Conservation (phyloP, 2,113 vertebrate genomes). For the Mohoua ochrocephala region DNA sequence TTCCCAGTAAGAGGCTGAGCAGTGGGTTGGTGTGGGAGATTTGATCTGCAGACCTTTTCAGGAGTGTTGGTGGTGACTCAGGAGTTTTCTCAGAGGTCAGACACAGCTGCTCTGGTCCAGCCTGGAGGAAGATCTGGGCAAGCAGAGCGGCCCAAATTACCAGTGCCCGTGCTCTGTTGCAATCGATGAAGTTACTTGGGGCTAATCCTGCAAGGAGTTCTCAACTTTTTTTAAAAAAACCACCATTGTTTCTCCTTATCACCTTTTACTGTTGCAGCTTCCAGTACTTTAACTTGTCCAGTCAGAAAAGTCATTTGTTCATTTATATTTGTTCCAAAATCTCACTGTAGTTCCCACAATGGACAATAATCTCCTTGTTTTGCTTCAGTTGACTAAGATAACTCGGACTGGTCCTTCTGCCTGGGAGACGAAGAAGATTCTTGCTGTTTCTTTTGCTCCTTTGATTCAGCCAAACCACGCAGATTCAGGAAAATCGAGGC, state of each 20-base stretch:
- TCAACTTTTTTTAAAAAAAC: background rate
- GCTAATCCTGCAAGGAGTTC: background rate
- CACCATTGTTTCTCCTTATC: background rate
- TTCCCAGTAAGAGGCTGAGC: background rate
- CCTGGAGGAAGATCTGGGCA: background rate
- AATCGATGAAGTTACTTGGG: background rate
- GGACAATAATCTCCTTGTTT: slow-evolving; percentile 19
- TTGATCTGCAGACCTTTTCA: background rate
- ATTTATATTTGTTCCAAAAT: background rate
- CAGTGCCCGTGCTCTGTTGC: background rate
- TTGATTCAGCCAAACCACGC: slow-evolving; percentile 85
- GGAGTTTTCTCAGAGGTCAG: background rate
- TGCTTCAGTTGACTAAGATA: slow-evolving; percentile 90
- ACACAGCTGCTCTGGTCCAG: background rate
- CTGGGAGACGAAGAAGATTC: slow-evolving; percentile 98
- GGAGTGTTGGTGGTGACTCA: background rate
- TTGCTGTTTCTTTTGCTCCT: slow-evolving; percentile 97
- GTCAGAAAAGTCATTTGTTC: background rate
- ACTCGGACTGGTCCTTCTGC: slow-evolving; percentile 85
- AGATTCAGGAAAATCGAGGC: slow-evolving; percentile 76
- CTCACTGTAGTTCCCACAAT: background rate
- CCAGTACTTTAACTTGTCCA: background rate
- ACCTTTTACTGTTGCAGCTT: background rate
- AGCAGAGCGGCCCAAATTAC: background rate
- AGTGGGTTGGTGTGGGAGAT: background rate